A percentile compares a stretch with the other conserved stretches of the same genome.
Evolutionary conservation across 2,797 vertebrate genomes (phyloP).

Genomic region (Sebastolobus altivelis): DNA sequence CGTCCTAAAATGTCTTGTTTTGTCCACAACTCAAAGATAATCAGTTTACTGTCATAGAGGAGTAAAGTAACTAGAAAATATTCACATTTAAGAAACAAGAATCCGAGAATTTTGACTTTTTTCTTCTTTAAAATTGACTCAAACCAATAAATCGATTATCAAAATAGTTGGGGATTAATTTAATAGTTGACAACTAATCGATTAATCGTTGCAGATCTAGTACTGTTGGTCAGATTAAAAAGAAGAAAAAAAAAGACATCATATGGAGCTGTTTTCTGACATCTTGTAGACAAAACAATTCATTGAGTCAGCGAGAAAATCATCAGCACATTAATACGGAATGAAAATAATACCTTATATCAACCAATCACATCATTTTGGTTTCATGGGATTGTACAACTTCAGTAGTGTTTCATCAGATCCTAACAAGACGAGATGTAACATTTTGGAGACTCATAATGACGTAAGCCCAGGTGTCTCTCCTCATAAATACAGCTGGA

Average conservation of each 20-base stretch:
- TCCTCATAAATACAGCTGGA: conserved; percentile 29
- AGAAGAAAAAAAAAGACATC: background rate
- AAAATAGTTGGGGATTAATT: no score
- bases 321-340: background rate
- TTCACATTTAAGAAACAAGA: no score
- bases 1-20: no score
- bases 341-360: background rate
- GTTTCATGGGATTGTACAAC: background rate
- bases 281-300: background rate
- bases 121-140: no score
- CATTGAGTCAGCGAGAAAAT: background rate
- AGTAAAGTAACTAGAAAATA: no score
- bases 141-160: no score
- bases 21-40: no score
- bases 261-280: background rate
- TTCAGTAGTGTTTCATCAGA: background rate
- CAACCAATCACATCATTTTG: background rate
- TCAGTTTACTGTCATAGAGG: no score
- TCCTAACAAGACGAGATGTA: background rate
- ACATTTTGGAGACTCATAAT: background rate
- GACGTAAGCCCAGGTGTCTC: conserved; percentile 25
- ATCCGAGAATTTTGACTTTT: no score
- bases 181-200: no score
- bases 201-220: no score
- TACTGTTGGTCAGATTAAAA: background rate